Conservation (phyloP, 2,113 vertebrate species). For the Scomber scombrus region DNA sequence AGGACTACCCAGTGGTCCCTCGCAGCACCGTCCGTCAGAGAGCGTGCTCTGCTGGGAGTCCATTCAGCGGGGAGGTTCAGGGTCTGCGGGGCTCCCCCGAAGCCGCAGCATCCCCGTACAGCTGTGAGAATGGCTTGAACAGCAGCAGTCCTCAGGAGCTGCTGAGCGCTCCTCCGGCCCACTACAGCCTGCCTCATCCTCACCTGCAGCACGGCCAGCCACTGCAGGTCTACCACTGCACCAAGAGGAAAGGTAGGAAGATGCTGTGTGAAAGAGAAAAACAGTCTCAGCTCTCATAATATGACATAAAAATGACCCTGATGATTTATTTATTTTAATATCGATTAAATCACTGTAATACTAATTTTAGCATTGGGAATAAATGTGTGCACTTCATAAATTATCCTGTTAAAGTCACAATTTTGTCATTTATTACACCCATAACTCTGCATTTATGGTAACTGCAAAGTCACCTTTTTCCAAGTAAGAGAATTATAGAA, state of each 20-base stretch:
- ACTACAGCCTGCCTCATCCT: conserved; percentile 87
- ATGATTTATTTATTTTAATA: neutral
- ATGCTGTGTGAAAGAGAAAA: neutral
- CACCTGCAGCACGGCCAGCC: conserved; percentile 83
- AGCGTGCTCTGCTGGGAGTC: conserved; percentile 89
- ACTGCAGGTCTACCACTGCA: conserved; percentile 90
- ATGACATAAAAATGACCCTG: neutral
- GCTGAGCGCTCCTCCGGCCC: conserved; percentile 84
- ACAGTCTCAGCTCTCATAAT: neutral
- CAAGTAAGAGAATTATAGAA: too few relatives aligned
- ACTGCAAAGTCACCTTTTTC: too few relatives aligned
- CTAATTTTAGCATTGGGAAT: neutral
- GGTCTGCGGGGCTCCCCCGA: conserved; percentile 86
- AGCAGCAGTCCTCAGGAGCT: conserved; percentile 90
- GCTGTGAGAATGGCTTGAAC: conserved; percentile 91
- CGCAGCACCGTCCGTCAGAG: conserved; percentile 93
- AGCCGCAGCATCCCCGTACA: conserved; percentile 89
- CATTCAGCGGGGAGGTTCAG: conserved; percentile 87
- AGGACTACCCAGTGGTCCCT: conserved; percentile 95
- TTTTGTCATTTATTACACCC: neutral
- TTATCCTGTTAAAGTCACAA: neutral
- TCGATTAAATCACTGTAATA: neutral
- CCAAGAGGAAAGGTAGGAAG: conserved; percentile 93
- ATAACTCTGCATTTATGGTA: too few relatives aligned
- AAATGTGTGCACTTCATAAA: neutral